Conservation (phyloP, 2,888 invertebrate species). For the Sicus ferrugineus region DNA sequence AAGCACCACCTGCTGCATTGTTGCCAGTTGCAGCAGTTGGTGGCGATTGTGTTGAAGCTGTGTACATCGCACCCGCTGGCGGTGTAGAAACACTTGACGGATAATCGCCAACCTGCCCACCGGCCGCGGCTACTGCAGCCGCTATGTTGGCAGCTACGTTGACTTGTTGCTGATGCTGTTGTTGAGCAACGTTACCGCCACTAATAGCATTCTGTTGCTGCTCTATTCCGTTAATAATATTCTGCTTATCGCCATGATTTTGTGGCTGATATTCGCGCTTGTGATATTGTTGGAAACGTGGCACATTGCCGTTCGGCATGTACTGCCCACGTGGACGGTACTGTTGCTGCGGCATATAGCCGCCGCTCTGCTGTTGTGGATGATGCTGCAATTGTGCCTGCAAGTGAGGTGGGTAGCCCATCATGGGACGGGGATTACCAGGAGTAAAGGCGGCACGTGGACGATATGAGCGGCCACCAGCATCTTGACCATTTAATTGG, state of each 20-base stretch:
- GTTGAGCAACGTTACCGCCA: constrained; percentile 44
- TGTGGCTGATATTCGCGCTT: constrained; percentile 58
- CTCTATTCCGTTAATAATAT: constrained; percentile 33
- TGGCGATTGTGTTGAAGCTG: constrained; percentile 61
- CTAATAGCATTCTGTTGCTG: constrained; percentile 41
- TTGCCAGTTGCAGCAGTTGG: constrained; percentile 51
- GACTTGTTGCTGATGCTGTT: constrained; percentile 49
- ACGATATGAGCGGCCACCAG: constrained; percentile 48
- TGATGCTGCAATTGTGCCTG: constrained; percentile 52
- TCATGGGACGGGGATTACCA: constrained; percentile 57
- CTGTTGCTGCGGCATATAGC: constrained; percentile 48
- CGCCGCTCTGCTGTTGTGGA: constrained; percentile 48
- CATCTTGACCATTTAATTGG: constrained; percentile 45
- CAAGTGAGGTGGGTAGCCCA: constrained; percentile 50
- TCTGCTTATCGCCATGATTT: constrained; percentile 49
- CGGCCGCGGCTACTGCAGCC: constrained; percentile 51
- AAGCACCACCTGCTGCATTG: constrained; percentile 47
- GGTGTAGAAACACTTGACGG: constrained; percentile 53
- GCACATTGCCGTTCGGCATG: constrained; percentile 53
- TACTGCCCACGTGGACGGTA: constrained; percentile 59
- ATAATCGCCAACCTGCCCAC: constrained; percentile 53
- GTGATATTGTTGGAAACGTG: constrained; percentile 58
- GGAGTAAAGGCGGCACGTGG: constrained; percentile 56
- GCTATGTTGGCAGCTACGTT: constrained; percentile 50
- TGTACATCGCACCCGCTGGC: constrained; percentile 50